Base-by-base conservation (phyloP, 2,888 invertebrate genomes). In the Brachynemurus nebulosus region DNA sequence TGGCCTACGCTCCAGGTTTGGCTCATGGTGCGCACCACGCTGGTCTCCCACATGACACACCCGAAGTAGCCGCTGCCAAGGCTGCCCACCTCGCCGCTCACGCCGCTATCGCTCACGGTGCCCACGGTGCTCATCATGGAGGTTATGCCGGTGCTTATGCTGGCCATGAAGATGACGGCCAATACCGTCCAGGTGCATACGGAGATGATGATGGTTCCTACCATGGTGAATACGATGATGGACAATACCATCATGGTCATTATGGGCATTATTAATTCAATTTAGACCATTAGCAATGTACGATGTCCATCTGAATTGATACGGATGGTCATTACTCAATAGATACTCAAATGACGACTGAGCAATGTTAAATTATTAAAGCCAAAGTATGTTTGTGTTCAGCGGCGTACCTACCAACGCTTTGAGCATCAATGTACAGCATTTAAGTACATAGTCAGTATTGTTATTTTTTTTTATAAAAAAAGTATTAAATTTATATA, bases 161-260 rank as follows among this genome's bases (percentile, higher is more conserved):
- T 8, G n/a, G 47, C 38, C 14, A 44, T 42, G 11, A 37, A 44
- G 14, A 44, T 33, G 20, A 30, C 25, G 19, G 33, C 57, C 3
- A 57, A 59, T 46, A 57, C 59, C 2, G 48, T 56, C 7, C 20
- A 43, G 7, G 46, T 40, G 18, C 47, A 37, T 11, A 41, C 44
- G 14, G 40, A 25, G 20, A 30, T 27, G 14, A 44, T 33, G 20
- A 30, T 27, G 19, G 33, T 57, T 3, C 57, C 58, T 46, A 57
- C 59, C 2, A 47, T 56, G 30, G 30, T 11, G 30, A 30, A 2
- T 30, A 30, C 5, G 4, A 55, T 52, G 8, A 54, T 57, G 12
- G 55, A 59, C 17, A 44, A 50, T 19, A 45, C 45, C 30, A 48
- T 51, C 11, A 57, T 57, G 7, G n/a, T 11, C n/a, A n/a, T n/a